A percentile compares a stretch with the other conserved stretches of the same genome.
These are phyloP conservation scores for Lepidothrix coronata DNA, from an alignment of 2,113 vertebrate genomes.

Conservation along the genomic window DNA sequence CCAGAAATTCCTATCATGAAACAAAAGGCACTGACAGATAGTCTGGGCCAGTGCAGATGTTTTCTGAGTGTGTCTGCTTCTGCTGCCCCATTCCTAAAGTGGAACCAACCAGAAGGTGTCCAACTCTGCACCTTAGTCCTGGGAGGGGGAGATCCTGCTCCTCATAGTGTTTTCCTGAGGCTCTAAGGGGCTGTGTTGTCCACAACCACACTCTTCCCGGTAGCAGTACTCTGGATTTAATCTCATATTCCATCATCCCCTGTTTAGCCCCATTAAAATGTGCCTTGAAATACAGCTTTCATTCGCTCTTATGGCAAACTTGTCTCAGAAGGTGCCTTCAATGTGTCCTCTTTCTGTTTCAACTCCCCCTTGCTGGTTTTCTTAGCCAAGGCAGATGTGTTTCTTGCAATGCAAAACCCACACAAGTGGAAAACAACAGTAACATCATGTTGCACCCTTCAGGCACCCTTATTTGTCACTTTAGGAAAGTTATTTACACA, in stretches of 20 bases:
- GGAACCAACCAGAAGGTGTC: not conserved
- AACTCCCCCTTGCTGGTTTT: not conserved
- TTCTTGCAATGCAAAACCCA: not conserved
- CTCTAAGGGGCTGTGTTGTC: not conserved
- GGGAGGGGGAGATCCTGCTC: not conserved
- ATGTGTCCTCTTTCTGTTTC: not conserved
- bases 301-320: not conserved
- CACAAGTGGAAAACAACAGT: not conserved
- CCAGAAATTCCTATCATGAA: not conserved
- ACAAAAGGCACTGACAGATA: not conserved
- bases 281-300: not conserved
- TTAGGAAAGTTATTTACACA: conserved; percentile 30
- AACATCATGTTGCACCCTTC: conserved; percentile 5
- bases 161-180: not conserved
- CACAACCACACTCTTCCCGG: not conserved
- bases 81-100: not conserved
- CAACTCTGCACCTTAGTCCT: not conserved
- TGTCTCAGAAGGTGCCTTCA: not conserved
- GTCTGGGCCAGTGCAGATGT: not conserved
- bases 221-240: not conserved
- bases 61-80: not conserved
- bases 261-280: not conserved
- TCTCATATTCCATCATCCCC: not conserved
- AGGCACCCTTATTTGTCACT: conserved; percentile 42
- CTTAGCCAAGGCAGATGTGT: not conserved